Conservation (phyloP, 2,113 vertebrate species). For the Petroica traversi region DNA sequence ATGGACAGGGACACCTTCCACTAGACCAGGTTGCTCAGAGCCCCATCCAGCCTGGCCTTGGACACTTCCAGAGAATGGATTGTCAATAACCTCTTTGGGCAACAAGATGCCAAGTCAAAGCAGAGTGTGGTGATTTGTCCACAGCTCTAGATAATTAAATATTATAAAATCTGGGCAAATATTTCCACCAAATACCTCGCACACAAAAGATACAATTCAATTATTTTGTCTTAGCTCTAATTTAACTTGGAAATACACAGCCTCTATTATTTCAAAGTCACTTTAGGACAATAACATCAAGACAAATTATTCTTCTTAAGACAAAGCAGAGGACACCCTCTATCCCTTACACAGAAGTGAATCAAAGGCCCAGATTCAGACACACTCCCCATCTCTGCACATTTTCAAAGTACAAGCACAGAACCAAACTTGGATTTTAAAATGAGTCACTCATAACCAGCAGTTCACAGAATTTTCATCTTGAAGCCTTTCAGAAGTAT, state of each 20-base stretch:
- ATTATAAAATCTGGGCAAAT: not conserved
- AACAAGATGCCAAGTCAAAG: not conserved
- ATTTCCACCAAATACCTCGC: not conserved
- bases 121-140: not conserved
- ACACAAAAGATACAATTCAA: not conserved
- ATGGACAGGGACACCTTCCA: not conserved
- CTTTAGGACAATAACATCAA: not conserved
- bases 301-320: not conserved
- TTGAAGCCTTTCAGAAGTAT: not conserved
- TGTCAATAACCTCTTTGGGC: not conserved
- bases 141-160: not conserved
- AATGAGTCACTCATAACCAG: not conserved
- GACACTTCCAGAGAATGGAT: not conserved
- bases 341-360: not conserved
- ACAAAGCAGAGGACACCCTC: not conserved
- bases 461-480: not conserved
- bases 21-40: not conserved
- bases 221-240: not conserved
- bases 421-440: not conserved
- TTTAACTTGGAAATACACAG: not conserved
- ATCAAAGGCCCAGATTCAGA: not conserved
- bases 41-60: not conserved
- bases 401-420: not conserved
- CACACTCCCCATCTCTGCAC: not conserved
- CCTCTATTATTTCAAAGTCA: not conserved